Base-by-base conservation (phyloP, 2,888 invertebrate genomes). In the Ditula angustiorana region DNA sequence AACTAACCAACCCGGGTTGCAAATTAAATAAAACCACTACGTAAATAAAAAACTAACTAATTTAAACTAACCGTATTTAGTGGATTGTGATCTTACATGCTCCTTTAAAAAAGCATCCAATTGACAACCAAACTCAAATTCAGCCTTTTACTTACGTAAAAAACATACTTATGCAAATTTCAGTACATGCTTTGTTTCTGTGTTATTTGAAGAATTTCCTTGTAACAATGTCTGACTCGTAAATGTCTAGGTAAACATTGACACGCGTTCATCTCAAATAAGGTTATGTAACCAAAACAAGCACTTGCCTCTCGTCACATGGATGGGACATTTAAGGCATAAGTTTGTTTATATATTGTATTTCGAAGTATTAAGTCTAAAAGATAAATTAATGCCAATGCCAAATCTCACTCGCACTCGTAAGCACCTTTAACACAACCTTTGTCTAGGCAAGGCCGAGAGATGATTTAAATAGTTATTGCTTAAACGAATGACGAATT, bases 361-460 rank as follows among this genome's bases (percentile, higher is more conserved):
- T 56, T 35, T 35, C 10, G 11, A 19, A 28, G 50, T 28, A 11
- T 50, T 8, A 37, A 50, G 19, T 16, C 28, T 19, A 19, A 55
- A 28, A 33, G 16, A 11, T 28, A 49, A 23, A 56, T 26, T 5
- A 47, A 16, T 44, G 23, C 30, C 56, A 63, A 63, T 58, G 63
- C 21, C 63, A 33, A 24, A 63, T 63, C 50, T 24, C 52, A 52
- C 57, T 63, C 19, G 1, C 0, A n/a, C 61, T 49, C 46, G 49
- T 28, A 10, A 19, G 30, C 28, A 50, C 57, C 63, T 63, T 35
- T 63, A 41, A 57, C 57, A 26, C 57, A 23, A 62, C 56, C 62
- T 62, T 8, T 57, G 41, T 11, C n/a, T 24, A 50, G n/a, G 33
- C 57, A 57, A 62, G 41, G 41, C 11, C 44, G n/a, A 33, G 16